Evolutionary conservation across 2,113 vertebrate genomes (phyloP), one percentile per base, ranked within the genome.

Genomic region (Conger conger): DNA sequence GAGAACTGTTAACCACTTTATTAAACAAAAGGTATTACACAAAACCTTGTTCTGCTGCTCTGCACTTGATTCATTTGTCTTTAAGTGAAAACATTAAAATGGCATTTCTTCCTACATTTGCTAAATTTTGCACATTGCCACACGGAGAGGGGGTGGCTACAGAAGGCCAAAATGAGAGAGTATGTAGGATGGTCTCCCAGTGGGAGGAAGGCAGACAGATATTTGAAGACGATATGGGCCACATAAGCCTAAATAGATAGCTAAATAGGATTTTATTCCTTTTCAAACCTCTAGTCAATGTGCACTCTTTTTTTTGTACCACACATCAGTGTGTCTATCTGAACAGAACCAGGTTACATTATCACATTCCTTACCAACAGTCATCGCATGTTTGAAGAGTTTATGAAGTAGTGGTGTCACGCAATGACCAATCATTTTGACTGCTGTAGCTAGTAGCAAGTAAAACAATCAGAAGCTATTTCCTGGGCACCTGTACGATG

Each of bases 171-270:
- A 79, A 79, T 33, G 80, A 50, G 42, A 81, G 45, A 1, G 80
- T 50, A 81, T 45, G 80, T n/a, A 35, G 38, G 42, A 81, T 50
- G 30, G 50, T 33, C 35, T 73, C 4, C 68, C n/a, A 73, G 68
- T 73, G 50, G 50, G 80, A 81, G 80, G 23, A 30, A 30, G 27
- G 30, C n/a, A 50, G 17, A 81, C 30, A 81, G 80, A 30, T 33
- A 81, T 79, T 79, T 79, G 36, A 73, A 40, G 30, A 33, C 73
- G 60, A 73, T 73, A 82, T 73, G 54, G 37, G 23, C 57, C 38
- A 68, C 40, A 82, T 36, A 83, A 30, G 33, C 38, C n/a, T 45
- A 73, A 83, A 83, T 83, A 63, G 57, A 76, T 30, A 73, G 82
- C 23, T 45, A n/a, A n/a, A n/a, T n/a, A n/a, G n/a, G 37, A 80